These are phyloP conservation scores for Neolamprologus devosi DNA, from an alignment of 2,113 vertebrate genomes.

Conservation along the genomic window DNA sequence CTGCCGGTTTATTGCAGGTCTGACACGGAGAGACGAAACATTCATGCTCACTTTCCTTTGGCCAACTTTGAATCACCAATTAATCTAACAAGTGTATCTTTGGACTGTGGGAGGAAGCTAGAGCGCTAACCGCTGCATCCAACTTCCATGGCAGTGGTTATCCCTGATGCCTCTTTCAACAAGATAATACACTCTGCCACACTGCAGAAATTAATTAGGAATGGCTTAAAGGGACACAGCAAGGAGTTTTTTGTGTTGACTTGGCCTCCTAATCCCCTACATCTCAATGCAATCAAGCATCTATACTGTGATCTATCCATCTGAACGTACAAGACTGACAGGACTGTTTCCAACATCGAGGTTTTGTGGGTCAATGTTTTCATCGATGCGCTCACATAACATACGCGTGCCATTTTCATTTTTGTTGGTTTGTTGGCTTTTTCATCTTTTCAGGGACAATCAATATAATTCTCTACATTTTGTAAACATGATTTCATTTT, in stretches of 20 bases:
- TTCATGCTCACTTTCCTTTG: neutral
- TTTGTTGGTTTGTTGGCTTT: neutral
- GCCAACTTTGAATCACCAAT: neutral
- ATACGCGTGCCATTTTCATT: accelerated
- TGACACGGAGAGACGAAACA: neutral
- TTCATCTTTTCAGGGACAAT: neutral
- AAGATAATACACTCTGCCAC: neutral
- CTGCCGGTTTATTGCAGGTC: neutral
- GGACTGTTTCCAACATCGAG: neutral
- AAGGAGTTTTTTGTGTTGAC: neutral
- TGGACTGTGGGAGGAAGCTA: neutral
- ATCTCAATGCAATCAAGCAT: neutral
- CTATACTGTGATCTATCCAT: neutral
- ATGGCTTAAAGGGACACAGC: neutral
- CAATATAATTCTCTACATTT: neutral
- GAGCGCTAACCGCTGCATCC: neutral
- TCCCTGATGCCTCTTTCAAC: neutral
- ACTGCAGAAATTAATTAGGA: neutral
- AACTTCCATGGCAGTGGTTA: neutral
- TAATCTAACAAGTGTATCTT: neutral
- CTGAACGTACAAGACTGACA: accelerated
- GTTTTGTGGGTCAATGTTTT: neutral
- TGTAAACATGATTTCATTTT: neutral
- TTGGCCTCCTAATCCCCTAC: neutral
- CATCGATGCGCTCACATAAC: accelerated